These are phyloP conservation scores for Callopanchax toddi DNA, from an alignment of 2,113 vertebrate genomes.

Conservation along the genomic window DNA sequence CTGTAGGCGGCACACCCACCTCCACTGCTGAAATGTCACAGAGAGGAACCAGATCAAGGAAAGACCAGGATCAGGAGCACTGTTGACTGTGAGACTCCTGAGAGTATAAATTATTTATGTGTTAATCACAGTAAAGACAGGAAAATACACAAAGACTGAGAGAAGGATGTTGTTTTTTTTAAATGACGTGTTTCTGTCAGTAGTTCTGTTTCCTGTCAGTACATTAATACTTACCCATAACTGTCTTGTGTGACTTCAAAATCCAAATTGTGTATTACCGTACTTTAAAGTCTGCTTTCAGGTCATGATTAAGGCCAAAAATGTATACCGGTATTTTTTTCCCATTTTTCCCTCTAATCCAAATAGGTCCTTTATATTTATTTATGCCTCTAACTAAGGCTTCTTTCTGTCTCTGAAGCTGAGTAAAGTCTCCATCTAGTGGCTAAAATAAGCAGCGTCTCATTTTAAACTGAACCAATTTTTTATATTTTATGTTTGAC, in stretches of 20 bases:
- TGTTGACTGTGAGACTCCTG: slow-evolving; percentile 14
- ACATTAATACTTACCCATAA: neutral
- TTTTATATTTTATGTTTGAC: slow-evolving; percentile 1
- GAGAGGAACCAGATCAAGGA: slow-evolving; percentile 26
- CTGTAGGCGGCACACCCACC: slow-evolving; percentile 59
- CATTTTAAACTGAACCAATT: slow-evolving; percentile 2
- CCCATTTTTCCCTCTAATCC: no score
- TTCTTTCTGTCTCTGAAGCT: no score
- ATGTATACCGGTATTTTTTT: no score
- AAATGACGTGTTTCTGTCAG: no score
- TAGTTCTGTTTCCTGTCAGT: neutral
- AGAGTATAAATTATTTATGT: slow-evolving; percentile 28
- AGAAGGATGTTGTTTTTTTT: slow-evolving; percentile 1
- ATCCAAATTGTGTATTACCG: neutral
- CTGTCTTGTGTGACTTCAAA: neutral
- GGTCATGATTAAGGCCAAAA: no score
- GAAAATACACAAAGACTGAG: neutral
- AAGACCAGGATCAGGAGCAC: slow-evolving; percentile 17
- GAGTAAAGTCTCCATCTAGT: slow-evolving; percentile 64
- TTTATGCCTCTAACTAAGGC: no score
- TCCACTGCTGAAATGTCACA: slow-evolving; percentile 62
- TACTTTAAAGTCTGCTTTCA: neutral
- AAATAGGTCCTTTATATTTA: no score
- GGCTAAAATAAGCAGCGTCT: slow-evolving; percentile 31
- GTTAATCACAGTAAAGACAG: slow-evolving; percentile 38